Percentiles rank a stretch among this genome's conserved stretches.
Conservation (phyloP, 1,140 invertebrate genomes). For the Mylabris phalerata region DNA sequence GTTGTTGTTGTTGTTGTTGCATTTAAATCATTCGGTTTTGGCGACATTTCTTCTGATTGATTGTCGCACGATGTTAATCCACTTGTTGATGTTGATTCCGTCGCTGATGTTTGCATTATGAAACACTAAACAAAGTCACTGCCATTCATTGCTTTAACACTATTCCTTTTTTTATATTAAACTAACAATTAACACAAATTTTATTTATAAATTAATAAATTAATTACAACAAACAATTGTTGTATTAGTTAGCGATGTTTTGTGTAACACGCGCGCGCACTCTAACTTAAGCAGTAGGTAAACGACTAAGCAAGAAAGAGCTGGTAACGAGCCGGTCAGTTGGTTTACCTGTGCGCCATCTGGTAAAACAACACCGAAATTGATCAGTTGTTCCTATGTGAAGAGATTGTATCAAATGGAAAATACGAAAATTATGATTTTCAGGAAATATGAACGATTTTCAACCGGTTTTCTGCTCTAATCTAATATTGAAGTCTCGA, state of each 20-base stretch:
- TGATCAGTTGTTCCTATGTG: too few species aligned
- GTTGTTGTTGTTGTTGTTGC: not conserved
- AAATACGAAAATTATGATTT: too few species aligned
- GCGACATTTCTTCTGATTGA: constrained; percentile 13
- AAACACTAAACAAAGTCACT: too few species aligned
- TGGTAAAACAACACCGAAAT: constrained; percentile 16
- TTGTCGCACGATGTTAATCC: constrained; percentile 26
- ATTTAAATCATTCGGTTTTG: constrained; percentile 18
- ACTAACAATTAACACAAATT: too few species aligned
- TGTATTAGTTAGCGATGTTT: not conserved
- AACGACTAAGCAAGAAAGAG: constrained; percentile 37
- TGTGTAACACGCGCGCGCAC: constrained; percentile 23
- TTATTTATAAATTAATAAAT: too few species aligned
- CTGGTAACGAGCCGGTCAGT: constrained; percentile 22
- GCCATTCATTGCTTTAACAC: too few species aligned
- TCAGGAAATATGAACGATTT: too few species aligned
- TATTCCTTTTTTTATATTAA: too few species aligned
- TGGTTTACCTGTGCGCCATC: constrained; percentile 36
- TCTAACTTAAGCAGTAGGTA: constrained; percentile 36
- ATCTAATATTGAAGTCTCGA: too few species aligned
- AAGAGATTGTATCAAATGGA: too few species aligned
- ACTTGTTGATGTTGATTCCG: constrained; percentile 16
- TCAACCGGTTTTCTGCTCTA: too few species aligned
- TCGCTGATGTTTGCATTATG: constrained; percentile 32
- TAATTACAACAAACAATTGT: too few species aligned